These are phyloP conservation scores for Sebastes miniatus DNA, from an alignment of 2,797 vertebrate genomes.

Conservation along the genomic window DNA sequence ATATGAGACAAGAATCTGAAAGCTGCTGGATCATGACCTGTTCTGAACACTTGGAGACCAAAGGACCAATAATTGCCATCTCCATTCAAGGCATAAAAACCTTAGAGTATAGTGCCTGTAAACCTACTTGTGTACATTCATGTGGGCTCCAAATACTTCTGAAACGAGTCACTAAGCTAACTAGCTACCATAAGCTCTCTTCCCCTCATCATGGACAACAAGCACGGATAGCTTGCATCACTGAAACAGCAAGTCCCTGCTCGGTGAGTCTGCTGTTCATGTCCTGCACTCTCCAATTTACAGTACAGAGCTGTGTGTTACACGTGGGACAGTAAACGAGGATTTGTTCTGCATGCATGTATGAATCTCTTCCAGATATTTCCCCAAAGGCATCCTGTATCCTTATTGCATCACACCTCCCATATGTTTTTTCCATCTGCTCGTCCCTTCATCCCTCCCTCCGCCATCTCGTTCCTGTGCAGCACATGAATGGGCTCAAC, in stretches of 20 bases:
- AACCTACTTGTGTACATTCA: neutral
- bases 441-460: slow-evolving; percentile 19
- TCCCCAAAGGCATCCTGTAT: slow-evolving; percentile 51
- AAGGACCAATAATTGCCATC: neutral
- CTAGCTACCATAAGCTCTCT: neutral
- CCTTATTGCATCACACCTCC: slow-evolving; percentile 61
- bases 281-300: neutral
- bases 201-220: neutral
- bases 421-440: slow-evolving; percentile 69
- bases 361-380: slow-evolving; percentile 49
- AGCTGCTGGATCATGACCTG: neutral
- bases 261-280: neutral
- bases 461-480: slow-evolving; percentile 15
- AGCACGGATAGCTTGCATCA: neutral
- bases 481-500: slow-evolving; percentile 30
- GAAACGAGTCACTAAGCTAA: neutral
- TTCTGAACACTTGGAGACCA: neutral
- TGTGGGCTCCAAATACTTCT: neutral
- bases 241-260: slow-evolving; percentile 8
- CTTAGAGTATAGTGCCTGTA: neutral
- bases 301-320: neutral
- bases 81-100: neutral
- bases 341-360: slow-evolving; percentile 51
- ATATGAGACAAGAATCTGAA: neutral
- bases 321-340: slow-evolving; percentile 42